Percentiles rank a stretch among this genome's conserved stretches.
These are phyloP conservation scores for Aethes cnicana DNA, from an alignment of 2,888 invertebrate genomes.

Conservation along the genomic window DNA sequence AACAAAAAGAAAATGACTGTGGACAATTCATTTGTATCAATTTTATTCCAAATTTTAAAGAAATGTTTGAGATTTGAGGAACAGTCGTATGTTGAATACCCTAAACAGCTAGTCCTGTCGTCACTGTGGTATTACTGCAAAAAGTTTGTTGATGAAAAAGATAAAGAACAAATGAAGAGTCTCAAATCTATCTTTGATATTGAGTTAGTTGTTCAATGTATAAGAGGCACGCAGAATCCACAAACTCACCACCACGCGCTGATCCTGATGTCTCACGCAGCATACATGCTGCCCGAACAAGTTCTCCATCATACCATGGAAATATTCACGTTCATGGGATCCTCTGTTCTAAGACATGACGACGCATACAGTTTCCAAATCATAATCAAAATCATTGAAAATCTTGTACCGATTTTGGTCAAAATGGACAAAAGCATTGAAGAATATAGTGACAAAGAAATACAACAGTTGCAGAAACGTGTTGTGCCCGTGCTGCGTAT, in stretches of 20 bases:
- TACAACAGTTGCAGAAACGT: slow-evolving; percentile 67
- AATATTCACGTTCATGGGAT: slow-evolving; percentile 99
- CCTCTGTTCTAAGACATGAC: slow-evolving; percentile 94
- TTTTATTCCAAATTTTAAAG: slow-evolving; percentile 89
- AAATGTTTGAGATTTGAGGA: slow-evolving; percentile 91
- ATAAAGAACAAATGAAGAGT: slow-evolving; percentile 65
- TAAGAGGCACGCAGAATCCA: slow-evolving; percentile 94
- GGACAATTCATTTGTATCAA: slow-evolving; percentile 85
- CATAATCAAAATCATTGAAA: slow-evolving; percentile 93
- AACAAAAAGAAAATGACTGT: slow-evolving; percentile 90
- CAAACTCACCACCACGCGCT: slow-evolving; percentile 98
- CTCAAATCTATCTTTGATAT: slow-evolving; percentile 84
- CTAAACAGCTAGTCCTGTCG: slow-evolving; percentile 92
- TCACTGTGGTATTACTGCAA: slow-evolving; percentile 88
- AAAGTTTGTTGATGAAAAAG: slow-evolving; percentile 73
- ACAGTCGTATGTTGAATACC: slow-evolving; percentile 91
- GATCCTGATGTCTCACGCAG: slow-evolving; percentile 90
- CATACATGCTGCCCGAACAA: slow-evolving; percentile 89
- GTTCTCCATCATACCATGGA: slow-evolving; percentile 97
- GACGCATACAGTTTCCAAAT: slow-evolving; percentile 97
- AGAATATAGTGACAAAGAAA: slow-evolving; percentile 58
- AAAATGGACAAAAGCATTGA: slow-evolving; percentile 68
- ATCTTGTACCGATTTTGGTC: slow-evolving; percentile 92
- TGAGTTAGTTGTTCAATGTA: slow-evolving; percentile 92
- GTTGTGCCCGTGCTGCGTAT: slow-evolving; percentile 89